These are phyloP conservation scores for Hippopotamyrus pictus DNA, from an alignment of 2,797 vertebrate genomes.

Conservation along the genomic window DNA sequence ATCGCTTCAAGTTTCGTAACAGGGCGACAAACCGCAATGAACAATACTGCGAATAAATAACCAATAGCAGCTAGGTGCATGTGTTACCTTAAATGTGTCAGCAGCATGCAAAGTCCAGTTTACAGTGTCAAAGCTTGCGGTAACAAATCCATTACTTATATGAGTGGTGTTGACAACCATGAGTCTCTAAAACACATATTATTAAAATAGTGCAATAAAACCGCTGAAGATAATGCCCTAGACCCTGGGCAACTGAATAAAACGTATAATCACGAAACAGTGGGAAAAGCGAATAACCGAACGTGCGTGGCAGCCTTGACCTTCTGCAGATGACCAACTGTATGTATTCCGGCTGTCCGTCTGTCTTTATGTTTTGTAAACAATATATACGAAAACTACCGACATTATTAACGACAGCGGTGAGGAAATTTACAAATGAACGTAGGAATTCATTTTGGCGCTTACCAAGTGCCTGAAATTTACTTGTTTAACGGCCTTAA, in stretches of 20 bases:
- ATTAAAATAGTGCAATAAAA: not conserved
- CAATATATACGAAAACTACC: not conserved
- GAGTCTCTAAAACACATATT: not conserved
- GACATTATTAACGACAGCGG: not conserved
- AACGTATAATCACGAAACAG: not conserved
- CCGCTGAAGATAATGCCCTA: not conserved
- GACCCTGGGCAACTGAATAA: not conserved
- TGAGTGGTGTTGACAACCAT: not conserved
- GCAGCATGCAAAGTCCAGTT: not conserved
- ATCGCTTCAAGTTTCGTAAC: not conserved
- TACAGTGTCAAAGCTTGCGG: not conserved
- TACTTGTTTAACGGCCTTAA: constrained; percentile 16
- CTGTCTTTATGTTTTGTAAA: not conserved
- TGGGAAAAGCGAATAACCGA: not conserved
- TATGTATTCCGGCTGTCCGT: not conserved
- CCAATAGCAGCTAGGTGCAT: not conserved
- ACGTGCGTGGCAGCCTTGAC: not conserved
- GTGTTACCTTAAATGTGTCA: not conserved
- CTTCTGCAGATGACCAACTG: not conserved
- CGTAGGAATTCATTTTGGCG: not conserved
- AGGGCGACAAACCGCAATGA: not conserved
- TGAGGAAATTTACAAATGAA: not conserved
- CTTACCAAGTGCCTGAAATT: constrained; percentile 27
- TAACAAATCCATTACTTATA: not conserved
- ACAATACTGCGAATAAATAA: not conserved